Conservation (phyloP, 2,888 invertebrate genomes). For the Torymus auratus region DNA sequence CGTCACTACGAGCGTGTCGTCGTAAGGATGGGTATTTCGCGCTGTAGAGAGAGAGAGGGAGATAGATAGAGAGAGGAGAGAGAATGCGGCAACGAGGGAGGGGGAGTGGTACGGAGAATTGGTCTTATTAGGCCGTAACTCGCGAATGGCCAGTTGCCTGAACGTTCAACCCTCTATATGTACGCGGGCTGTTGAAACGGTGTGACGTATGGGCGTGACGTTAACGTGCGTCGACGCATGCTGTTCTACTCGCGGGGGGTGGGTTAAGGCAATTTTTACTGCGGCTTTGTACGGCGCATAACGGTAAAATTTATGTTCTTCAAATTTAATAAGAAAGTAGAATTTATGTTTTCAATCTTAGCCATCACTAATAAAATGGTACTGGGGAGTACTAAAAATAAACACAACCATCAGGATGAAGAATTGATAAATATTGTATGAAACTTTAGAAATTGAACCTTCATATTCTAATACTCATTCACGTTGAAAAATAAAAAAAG, state of each 20-base stretch:
- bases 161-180: neutral
- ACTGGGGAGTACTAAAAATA: neutral
- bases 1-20: neutral
- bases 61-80: neutral
- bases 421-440: no score
- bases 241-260: neutral
- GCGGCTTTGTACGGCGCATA: neutral
- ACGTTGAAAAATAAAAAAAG: no score
- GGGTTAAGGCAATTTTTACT: neutral
- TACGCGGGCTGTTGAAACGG: neutral
- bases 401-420: no score
- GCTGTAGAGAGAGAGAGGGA: neutral
- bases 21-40: neutral
- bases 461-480: no score
- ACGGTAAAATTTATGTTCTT: no score
- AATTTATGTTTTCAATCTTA: no score
- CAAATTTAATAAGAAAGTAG: no score
- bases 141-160: neutral
- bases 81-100: neutral
- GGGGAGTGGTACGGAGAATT: neutral
- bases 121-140: constrained; percentile 28
- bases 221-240: neutral
- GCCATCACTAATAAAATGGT: no score
- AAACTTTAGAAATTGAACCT: no score
- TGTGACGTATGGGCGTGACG: no score